phyloP scores from a whole-genome alignment of 2,888 invertebrate genomes.

The Drosophila nigritarsus region DNA sequence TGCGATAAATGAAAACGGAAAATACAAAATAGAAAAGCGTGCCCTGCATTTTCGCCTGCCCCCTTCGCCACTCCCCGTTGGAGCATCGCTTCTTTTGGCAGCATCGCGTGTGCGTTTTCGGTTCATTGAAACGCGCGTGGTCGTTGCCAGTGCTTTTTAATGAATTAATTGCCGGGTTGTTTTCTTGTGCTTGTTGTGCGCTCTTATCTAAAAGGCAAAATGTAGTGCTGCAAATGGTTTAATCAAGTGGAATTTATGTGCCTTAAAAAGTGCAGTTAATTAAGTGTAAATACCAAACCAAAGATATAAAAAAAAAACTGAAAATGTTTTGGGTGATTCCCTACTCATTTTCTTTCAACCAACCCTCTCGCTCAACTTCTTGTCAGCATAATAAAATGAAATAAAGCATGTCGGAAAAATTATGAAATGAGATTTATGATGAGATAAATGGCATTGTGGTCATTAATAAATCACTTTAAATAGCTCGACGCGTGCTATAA shows the following conservation, averaged over 20 bases:
- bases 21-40: slow-evolving; percentile 67
- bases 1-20: slow-evolving; percentile 41
- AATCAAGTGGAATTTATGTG: slow-evolving; percentile 82
- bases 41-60: slow-evolving; percentile 35
- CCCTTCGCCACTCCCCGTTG: not conserved
- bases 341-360: not conserved
- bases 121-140: slow-evolving; percentile 68
- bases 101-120: slow-evolving; percentile 43
- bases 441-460: slow-evolving; percentile 58
- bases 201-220: slow-evolving; percentile 47
- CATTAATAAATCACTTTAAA: slow-evolving; percentile 67
- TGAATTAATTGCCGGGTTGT: slow-evolving; percentile 73
- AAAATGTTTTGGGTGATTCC: slow-evolving; percentile 23
- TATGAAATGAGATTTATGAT: slow-evolving; percentile 64
- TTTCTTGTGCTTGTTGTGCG: slow-evolving; percentile 28
- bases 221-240: slow-evolving; percentile 77
- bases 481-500: slow-evolving; percentile 30
- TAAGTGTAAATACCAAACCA: slow-evolving; percentile 72
- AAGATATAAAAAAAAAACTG: not conserved
- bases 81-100: not conserved
- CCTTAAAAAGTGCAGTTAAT: slow-evolving; percentile 71
- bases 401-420: slow-evolving; percentile 34
- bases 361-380: slow-evolving; percentile 2
- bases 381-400: slow-evolving; percentile 43
- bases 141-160: slow-evolving; percentile 68